Conservation (phyloP, 2,113 vertebrate species). For the Chlorodrepanis virens region DNA sequence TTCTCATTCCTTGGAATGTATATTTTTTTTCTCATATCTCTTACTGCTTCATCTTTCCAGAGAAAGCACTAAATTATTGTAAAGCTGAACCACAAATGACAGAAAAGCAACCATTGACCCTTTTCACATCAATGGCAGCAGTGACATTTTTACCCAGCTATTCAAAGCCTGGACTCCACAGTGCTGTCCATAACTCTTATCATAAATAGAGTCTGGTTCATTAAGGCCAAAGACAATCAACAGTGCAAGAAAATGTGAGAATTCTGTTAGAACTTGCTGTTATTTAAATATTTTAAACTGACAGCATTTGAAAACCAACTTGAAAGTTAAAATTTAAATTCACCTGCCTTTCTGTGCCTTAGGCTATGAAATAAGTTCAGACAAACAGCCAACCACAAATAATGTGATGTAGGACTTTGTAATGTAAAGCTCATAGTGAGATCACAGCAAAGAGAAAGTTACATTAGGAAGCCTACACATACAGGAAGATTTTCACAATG, state of each 20-base stretch:
- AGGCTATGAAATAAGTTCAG: conserved; percentile 7
- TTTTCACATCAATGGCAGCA: neutral
- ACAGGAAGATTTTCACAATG: neutral
- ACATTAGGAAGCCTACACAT: neutral
- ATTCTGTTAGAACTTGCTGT: neutral
- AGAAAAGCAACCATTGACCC: neutral
- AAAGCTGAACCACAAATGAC: neutral
- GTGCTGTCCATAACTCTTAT: neutral
- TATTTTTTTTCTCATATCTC: neutral
- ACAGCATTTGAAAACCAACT: conserved; percentile 3
- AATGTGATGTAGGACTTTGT: conserved; percentile 1
- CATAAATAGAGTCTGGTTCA: neutral
- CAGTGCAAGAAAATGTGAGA: neutral
- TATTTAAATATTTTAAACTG: conserved; percentile 40
- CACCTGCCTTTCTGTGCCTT: conserved; percentile 27
- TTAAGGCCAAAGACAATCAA: neutral
- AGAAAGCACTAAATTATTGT: neutral
- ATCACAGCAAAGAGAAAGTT: conserved; percentile 19
- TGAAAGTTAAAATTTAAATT: conserved; percentile 46
- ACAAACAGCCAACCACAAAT: conserved; percentile 33
- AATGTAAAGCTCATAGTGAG: neutral
- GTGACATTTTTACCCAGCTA: conserved; percentile 1
- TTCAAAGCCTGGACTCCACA: neutral
- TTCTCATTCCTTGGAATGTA: neutral
- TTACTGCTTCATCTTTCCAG: neutral